Evolutionary conservation across 2,113 vertebrate genomes (phyloP), one percentile per base, ranked within the genome.

Genomic region (Cathartes aura): DNA sequence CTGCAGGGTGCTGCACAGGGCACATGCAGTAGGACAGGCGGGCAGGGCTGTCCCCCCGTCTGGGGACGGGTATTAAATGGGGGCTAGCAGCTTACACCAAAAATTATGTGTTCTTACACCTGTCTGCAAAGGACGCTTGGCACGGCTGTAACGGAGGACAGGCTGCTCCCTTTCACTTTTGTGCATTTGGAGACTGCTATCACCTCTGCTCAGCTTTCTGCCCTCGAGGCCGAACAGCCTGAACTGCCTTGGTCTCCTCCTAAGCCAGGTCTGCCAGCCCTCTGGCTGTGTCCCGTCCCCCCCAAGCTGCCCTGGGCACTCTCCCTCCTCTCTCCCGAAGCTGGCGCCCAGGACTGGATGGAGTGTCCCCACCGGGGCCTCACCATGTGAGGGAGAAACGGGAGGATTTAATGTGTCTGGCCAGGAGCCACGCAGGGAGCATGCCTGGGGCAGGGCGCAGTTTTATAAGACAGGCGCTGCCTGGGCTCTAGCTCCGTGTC

Each of bases 51-150:
- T 8, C 17, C 32, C 34, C 42, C 2, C 0, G 6, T 1, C 43
- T 47, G 34, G 9, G 63, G 40, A 60, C 0, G 4, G 40, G 2
- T 2, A 10, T 36, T 38, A 26, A 59, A 40, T 0, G 3, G 29
- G 36, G 15, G 13, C 12, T 12, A 24, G 78, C 50, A 62, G 58
- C 42, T 30, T 21, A 6, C 15, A 62, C 45, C 22, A 53, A 12
- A 36, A 80, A 9, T 34, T 2, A 1, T 1, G 3, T 14, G 36
- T 38, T 36, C 10, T 62, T n/a, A 56, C 29, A 50, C 7, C 38
- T 38, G 38, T 38, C 38, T 38, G 38, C 73, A 52, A 52, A n/a
- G 76, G 43, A 40, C 0, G 3, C 36, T 72, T 5, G 3, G 13
- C 15, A 3, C 0, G 4, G 45, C 58, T 20, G 24, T 2, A 8